These are phyloP conservation scores for Sussaba pulchella DNA, from an alignment of 2,888 invertebrate genomes.

Conservation along the genomic window DNA sequence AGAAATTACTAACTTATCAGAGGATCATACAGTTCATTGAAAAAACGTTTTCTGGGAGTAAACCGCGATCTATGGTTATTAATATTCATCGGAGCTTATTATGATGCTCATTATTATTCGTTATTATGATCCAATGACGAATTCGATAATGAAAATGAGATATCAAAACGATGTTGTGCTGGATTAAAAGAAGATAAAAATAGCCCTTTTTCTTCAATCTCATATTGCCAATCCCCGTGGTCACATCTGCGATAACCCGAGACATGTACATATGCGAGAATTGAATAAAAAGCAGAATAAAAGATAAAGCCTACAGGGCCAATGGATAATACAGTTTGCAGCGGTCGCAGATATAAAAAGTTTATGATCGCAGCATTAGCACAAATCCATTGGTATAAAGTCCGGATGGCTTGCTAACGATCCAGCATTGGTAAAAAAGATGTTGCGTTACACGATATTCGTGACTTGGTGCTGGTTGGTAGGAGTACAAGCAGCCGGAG, in stretches of 20 bases:
- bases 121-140: not conserved
- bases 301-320: too few species aligned
- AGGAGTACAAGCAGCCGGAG: conserved; percentile 8
- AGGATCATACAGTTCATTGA: too few species aligned
- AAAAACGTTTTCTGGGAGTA: too few species aligned
- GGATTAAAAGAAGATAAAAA: not conserved
- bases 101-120: not conserved
- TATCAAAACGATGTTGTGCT: not conserved
- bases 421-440: conserved; percentile 25
- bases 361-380: conserved; percentile 73
- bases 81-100: not conserved
- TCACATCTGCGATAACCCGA: not conserved
- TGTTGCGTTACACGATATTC: conserved; percentile 43
- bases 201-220: not conserved
- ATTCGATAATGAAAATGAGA: conserved; percentile 6
- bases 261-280: too few species aligned
- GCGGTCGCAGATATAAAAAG: too few species aligned
- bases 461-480: conserved; percentile 27
- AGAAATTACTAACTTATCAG: too few species aligned
- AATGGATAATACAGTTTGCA: too few species aligned
- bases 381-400: too few species aligned
- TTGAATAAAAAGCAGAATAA: conserved; percentile 80
- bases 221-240: too few species aligned
- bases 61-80: not conserved
- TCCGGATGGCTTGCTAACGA: conserved; percentile 11